Conservation (phyloP, 2,888 invertebrate genomes). For the Germaria angustata region DNA sequence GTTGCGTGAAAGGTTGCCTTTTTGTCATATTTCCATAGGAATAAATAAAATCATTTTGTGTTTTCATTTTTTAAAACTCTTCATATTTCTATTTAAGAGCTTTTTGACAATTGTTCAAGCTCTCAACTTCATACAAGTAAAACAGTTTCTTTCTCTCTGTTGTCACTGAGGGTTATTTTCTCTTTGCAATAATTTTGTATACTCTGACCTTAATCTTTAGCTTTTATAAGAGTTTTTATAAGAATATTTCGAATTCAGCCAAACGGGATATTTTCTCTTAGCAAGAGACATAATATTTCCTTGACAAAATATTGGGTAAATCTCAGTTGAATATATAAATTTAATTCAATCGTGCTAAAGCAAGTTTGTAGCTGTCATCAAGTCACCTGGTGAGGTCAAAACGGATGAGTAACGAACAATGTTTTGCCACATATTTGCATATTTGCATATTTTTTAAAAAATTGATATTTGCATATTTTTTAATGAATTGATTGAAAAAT, state of each 20-base stretch:
- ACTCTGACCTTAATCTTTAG: conserved; percentile 28
- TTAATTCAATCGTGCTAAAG: not conserved
- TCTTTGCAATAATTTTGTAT: not conserved
- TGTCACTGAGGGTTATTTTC: conserved; percentile 30
- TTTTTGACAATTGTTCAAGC: conserved; percentile 9
- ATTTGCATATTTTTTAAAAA: too few relatives aligned
- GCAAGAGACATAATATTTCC: not conserved
- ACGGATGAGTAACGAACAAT: too few relatives aligned
- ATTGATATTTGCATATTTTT: too few relatives aligned
- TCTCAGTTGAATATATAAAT: not conserved
- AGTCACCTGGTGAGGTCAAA: too few relatives aligned
- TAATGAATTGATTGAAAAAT: too few relatives aligned
- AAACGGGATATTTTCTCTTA: conserved; percentile 50
- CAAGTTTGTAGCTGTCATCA: not conserved
- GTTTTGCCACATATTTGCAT: too few relatives aligned
- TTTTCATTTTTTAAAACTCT: not conserved
- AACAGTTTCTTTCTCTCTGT: not conserved
- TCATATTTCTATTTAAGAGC: conserved; percentile 20
- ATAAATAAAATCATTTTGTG: not conserved
- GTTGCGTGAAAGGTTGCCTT: not conserved
- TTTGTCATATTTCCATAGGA: not conserved
- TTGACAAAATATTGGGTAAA: conserved; percentile 30
- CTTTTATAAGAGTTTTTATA: conserved; percentile 37
- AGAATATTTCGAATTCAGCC: conserved; percentile 37
- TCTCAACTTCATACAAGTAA: not conserved